Conservation (phyloP, 2,797 vertebrate genomes). For the Cryptoblepharus egeriae region DNA sequence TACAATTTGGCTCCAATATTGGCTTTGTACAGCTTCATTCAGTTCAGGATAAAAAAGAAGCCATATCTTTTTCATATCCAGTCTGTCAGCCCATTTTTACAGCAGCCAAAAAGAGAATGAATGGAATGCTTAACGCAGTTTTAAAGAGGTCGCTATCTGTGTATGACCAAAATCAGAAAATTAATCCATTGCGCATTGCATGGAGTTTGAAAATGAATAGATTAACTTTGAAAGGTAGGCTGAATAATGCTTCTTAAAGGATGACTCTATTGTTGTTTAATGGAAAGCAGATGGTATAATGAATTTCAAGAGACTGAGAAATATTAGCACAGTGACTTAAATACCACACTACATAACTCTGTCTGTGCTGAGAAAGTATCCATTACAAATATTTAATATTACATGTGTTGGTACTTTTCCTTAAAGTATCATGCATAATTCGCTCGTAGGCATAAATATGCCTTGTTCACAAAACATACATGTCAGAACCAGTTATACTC, state of each 20-base stretch:
- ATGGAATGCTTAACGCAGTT: conserved; percentile 9
- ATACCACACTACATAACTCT: conserved; percentile 18
- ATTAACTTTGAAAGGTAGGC: conserved; percentile 63
- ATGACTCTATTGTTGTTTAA: conserved; percentile 62
- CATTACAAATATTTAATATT: not conserved
- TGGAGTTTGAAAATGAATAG: conserved; percentile 49
- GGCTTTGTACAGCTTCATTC: not conserved
- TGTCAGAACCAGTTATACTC: not conserved
- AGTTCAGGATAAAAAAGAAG: not conserved
- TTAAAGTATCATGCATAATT: rapidly evolving
- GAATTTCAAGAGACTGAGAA: conserved; percentile 57
- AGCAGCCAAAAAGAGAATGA: conserved; percentile 11
- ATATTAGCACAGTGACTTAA: conserved; percentile 49
- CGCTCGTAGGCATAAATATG: not conserved
- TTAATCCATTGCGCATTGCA: conserved; percentile 29
- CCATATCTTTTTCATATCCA: not conserved
- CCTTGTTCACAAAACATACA: not conserved
- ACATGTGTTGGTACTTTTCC: conserved; percentile 14
- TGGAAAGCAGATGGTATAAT: conserved; percentile 73
- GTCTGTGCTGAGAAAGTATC: conserved; percentile 32
- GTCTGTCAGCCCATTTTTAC: not conserved
- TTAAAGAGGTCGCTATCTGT: conserved; percentile 12
- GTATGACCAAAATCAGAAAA: conserved; percentile 22
- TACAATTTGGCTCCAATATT: not conserved
- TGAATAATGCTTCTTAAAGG: conserved; percentile 66